Percentiles rank a stretch among this genome's conserved stretches.
Conservation (phyloP, 2,797 vertebrate species). For the Sebastes steindachneri region DNA sequence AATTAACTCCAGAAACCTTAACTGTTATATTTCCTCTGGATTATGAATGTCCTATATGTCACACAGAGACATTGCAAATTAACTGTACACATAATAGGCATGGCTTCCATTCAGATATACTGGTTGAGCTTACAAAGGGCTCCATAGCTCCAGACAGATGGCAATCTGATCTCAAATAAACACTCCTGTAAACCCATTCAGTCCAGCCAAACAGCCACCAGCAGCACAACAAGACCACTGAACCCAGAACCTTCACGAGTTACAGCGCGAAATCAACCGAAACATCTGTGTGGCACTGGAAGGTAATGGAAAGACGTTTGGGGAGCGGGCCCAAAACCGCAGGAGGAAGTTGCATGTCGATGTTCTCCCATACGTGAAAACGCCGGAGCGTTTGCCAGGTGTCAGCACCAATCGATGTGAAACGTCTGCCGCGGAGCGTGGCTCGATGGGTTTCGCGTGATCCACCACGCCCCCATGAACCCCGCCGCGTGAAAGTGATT, state of each 20-base stretch:
- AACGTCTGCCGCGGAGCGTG: not conserved
- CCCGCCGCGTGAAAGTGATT: conserved; percentile 60
- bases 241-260: conserved; percentile 29
- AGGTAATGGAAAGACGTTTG: conserved; percentile 67
- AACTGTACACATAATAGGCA: not conserved
- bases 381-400: conserved; percentile 63
- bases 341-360: conserved; percentile 71
- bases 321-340: conserved; percentile 61
- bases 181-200: conserved; percentile 50
- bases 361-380: conserved; percentile 75
- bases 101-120: conserved; percentile 10
- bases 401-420: conserved; percentile 70
- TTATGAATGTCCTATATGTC: conserved; percentile 16
- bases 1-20: conserved; percentile 30
- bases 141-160: conserved; percentile 60
- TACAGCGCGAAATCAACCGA: conserved; percentile 42
- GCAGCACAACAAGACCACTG: conserved; percentile 57
- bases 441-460: conserved; percentile 43
- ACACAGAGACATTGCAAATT: conserved; percentile 1
- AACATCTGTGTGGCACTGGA: conserved; percentile 56
- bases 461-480: conserved; percentile 22
- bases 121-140: conserved; percentile 22
- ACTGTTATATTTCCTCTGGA: not conserved
- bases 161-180: conserved; percentile 70
- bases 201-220: conserved; percentile 50